These are phyloP conservation scores for Drosophila cognata DNA, from an alignment of 2,888 invertebrate species.

Conservation along the genomic window DNA sequence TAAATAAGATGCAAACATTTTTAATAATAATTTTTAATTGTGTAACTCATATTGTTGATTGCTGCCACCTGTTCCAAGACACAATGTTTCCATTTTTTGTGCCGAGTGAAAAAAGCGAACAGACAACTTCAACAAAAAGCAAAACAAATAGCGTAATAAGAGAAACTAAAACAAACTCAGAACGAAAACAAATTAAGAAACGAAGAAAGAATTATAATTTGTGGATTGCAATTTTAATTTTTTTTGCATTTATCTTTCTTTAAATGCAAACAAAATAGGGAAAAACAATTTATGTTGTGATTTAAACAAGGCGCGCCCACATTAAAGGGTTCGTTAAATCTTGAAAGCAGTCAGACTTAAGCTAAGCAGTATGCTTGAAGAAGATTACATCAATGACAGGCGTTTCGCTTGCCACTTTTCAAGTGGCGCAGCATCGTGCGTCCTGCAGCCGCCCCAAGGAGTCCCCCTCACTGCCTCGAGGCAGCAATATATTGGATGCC, in stretches of 20 bases:
- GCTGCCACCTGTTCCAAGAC: not conserved
- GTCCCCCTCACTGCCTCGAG: constrained; percentile 23
- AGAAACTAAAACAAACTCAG: not conserved
- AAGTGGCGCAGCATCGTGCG: not conserved
- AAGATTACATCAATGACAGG: constrained; percentile 50
- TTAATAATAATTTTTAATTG: not conserved
- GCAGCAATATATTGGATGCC: constrained; percentile 57
- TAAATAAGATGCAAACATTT: not conserved
- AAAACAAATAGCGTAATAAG: not conserved
- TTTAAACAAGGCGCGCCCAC: constrained; percentile 16
- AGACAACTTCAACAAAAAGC: not conserved
- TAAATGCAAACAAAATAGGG: not conserved
- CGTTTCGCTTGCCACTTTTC: constrained; percentile 42
- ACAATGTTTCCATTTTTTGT: not conserved
- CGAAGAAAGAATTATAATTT: not conserved
- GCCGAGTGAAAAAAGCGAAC: too few species aligned
- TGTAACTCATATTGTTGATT: not conserved
- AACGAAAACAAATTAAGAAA: not conserved
- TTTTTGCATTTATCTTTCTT: not conserved
- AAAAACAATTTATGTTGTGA: not conserved
- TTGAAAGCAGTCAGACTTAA: constrained; percentile 41
- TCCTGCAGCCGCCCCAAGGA: not conserved
- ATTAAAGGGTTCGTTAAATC: constrained; percentile 25
- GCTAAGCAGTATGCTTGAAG: constrained; percentile 20
- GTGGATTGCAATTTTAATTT: not conserved